Percentiles rank a stretch among this genome's conserved stretches.
phyloP scores from a whole-genome alignment of 2,888 invertebrate genomes.

The Drosophila vallismaia region DNA sequence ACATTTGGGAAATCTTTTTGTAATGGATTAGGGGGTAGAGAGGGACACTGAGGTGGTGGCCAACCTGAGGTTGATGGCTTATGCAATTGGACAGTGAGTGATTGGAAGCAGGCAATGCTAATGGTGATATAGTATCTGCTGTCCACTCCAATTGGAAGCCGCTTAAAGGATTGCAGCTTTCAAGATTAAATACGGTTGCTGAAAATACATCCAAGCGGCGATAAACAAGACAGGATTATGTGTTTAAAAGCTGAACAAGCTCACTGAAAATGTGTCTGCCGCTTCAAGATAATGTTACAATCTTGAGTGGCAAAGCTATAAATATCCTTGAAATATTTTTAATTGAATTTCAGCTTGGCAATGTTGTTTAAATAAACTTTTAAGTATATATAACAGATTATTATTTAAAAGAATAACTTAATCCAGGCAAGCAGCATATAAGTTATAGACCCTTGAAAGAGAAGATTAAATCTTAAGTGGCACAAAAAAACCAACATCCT shows the following conservation, averaged over 20 bases:
- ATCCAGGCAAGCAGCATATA: background rate
- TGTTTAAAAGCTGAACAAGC: slow-evolving; percentile 15
- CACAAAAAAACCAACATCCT: slow-evolving; percentile 43
- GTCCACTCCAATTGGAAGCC: slow-evolving; percentile 35
- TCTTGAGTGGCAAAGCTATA: slow-evolving; percentile 3
- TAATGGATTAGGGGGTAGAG: background rate
- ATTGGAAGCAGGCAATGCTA: slow-evolving; percentile 49
- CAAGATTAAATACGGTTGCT: slow-evolving; percentile 30
- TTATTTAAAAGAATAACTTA: background rate
- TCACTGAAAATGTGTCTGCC: slow-evolving; percentile 3
- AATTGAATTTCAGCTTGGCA: background rate
- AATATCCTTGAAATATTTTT: slow-evolving; percentile 13
- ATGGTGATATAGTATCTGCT: slow-evolving; percentile 40
- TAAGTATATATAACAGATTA: background rate
- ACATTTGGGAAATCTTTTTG: slow-evolving; percentile 15
- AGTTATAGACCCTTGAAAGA: background rate
- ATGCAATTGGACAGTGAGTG: slow-evolving; percentile 65
- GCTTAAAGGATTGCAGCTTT: slow-evolving; percentile 34
- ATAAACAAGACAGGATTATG: slow-evolving; percentile 29
- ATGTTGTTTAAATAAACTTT: background rate
- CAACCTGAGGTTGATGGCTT: slow-evolving; percentile 49
- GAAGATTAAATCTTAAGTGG: slow-evolving; percentile 19
- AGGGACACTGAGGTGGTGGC: background rate
- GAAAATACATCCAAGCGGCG: slow-evolving; percentile 20
- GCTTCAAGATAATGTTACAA: slow-evolving; percentile 11